These are phyloP conservation scores for Helarctos malayanus DNA, from an alignment of 2,797 vertebrate genomes.

Conservation along the genomic window DNA sequence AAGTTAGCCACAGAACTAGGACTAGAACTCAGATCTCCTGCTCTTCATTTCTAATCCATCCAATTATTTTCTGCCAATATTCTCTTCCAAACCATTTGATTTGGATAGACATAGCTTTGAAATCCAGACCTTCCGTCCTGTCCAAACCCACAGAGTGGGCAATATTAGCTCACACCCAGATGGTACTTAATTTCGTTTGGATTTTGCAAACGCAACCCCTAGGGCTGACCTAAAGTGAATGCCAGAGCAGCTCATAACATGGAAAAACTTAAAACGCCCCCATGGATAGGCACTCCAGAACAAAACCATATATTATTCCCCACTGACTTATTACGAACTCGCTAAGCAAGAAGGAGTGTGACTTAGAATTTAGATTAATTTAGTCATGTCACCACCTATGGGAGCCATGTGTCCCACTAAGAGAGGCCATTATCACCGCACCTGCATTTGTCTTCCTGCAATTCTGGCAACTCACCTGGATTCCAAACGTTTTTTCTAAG, in stretches of 20 bases:
- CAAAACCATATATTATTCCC: slow-evolving; percentile 42
- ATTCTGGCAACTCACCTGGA: not conserved
- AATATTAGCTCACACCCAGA: slow-evolving; percentile 50
- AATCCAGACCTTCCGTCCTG: slow-evolving; percentile 49
- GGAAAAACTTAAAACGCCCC: slow-evolving; percentile 46
- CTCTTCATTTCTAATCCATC: slow-evolving; percentile 32
- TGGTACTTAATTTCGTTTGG: slow-evolving; percentile 48
- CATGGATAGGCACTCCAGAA: slow-evolving; percentile 43
- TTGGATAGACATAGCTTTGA: slow-evolving; percentile 39
- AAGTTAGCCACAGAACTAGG: slow-evolving; percentile 38
- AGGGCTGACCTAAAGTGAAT: slow-evolving; percentile 48
- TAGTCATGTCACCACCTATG: slow-evolving; percentile 35
- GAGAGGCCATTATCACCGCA: slow-evolving; percentile 41
- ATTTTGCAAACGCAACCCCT: slow-evolving; percentile 58
- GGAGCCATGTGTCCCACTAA: slow-evolving; percentile 28
- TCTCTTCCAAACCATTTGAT: slow-evolving; percentile 53
- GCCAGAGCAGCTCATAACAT: slow-evolving; percentile 32
- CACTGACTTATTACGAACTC: slow-evolving; percentile 56
- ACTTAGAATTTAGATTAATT: slow-evolving; percentile 72
- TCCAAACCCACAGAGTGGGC: not conserved
- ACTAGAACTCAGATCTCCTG: slow-evolving; percentile 21
- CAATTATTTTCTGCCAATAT: slow-evolving; percentile 15
- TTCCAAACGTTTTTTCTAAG: not conserved
- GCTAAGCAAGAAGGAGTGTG: slow-evolving; percentile 32
- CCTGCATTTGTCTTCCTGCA: not conserved